Percentiles rank a stretch among this genome's conserved stretches.
These are phyloP conservation scores for Choristoneura rosaceana DNA, from an alignment of 2,888 invertebrate species.

Conservation along the genomic window DNA sequence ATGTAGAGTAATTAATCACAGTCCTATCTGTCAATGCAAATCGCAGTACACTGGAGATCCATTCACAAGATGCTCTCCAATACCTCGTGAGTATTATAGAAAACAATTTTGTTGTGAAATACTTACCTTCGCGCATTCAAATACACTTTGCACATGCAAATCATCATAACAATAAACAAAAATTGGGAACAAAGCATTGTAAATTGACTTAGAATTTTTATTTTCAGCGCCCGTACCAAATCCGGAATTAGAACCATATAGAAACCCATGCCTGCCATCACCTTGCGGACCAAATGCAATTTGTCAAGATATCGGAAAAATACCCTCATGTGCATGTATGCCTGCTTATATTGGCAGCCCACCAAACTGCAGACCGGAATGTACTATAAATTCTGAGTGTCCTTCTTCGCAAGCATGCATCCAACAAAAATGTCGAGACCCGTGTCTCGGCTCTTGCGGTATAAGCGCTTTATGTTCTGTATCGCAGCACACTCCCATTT, in stretches of 20 bases:
- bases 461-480: constrained; percentile 86
- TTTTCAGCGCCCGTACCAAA: constrained; percentile 78
- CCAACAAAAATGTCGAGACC: constrained; percentile 89
- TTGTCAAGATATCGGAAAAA: constrained; percentile 85
- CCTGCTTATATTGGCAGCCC: constrained; percentile 86
- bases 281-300: constrained; percentile 90
- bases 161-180: not conserved
- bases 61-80: constrained; percentile 85
- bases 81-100: constrained; percentile 74
- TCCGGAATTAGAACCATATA: constrained; percentile 77
- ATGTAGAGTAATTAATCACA: constrained; percentile 92
- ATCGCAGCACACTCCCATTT: constrained; percentile 90
- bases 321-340: constrained; percentile 88
- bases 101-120: not conserved
- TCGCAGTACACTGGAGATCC: constrained; percentile 88
- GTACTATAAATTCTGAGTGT: constrained; percentile 90
- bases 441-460: constrained; percentile 90
- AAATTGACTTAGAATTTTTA: constrained; percentile 25
- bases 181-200: not conserved
- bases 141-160: not conserved
- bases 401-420: constrained; percentile 88
- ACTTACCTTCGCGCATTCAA: not conserved
- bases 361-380: constrained; percentile 89
- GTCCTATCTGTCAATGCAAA: constrained; percentile 91
- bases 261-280: constrained; percentile 86